These are phyloP conservation scores for Tachyglossus aculeatus DNA, from an alignment of 2,797 vertebrate genomes.

Conservation along the genomic window DNA sequence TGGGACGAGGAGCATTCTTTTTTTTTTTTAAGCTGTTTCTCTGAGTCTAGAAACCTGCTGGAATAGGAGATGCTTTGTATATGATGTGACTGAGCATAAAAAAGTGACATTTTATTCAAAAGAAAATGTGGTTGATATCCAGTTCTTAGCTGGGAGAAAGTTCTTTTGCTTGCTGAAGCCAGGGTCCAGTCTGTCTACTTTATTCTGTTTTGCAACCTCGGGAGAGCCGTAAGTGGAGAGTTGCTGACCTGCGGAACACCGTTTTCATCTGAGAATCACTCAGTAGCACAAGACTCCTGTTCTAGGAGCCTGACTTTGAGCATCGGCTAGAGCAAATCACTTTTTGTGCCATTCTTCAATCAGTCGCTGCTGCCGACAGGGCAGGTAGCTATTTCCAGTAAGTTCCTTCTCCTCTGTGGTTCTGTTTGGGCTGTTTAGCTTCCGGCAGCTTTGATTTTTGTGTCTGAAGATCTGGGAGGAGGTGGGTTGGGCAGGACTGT, in stretches of 20 bases:
- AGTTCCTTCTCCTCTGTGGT: too few species aligned
- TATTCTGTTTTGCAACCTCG: slow-evolving; percentile 12
- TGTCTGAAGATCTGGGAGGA: too few species aligned
- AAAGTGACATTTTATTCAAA: background rate
- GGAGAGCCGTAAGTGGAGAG: slow-evolving; percentile 36
- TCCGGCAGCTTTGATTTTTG: too few species aligned
- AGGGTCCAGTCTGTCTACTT: background rate
- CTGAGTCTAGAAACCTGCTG: background rate
- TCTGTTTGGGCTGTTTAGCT: too few species aligned
- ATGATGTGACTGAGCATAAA: background rate
- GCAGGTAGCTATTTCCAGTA: too few species aligned
- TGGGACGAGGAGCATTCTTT: slow-evolving; percentile 10
- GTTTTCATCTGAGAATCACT: slow-evolving; percentile 4
- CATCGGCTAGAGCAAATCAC: too few species aligned
- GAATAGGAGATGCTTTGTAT: background rate
- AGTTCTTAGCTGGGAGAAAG: background rate
- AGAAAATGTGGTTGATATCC: background rate
- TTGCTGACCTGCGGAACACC: slow-evolving; percentile 14
- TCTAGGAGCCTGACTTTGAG: background rate
- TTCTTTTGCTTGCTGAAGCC: background rate
- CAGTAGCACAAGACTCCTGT: background rate
- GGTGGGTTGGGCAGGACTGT: too few species aligned
- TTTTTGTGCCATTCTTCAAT: too few species aligned
- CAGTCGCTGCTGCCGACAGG: too few species aligned
- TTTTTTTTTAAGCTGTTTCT: background rate